phyloP scores from a whole-genome alignment of 2,888 invertebrate genomes.

The Epistrophella euchroma region DNA sequence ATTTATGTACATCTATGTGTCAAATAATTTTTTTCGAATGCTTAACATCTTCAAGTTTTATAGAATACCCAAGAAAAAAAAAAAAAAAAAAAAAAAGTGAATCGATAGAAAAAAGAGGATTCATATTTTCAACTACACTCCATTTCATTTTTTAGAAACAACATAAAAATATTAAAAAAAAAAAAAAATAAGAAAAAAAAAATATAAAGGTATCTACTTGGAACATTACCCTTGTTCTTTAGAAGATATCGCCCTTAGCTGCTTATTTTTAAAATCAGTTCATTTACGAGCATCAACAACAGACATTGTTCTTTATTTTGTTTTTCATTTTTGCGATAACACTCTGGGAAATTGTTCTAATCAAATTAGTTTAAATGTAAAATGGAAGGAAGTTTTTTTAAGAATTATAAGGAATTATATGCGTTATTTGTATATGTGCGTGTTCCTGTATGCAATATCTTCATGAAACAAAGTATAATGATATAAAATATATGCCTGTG shows the following conservation, averaged over 20 bases:
- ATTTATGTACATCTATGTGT: no score
- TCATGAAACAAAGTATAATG: no score
- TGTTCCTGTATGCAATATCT: neutral
- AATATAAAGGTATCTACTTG: no score
- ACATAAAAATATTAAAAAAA: no score
- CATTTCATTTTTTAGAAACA: no score
- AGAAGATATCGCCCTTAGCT: neutral
- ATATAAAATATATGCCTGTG: neutral
- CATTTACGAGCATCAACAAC: conserved; percentile 13
- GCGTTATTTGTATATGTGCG: neutral
- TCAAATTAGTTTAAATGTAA: conserved; percentile 6
- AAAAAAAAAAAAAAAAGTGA: no score
- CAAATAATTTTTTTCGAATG: no score
- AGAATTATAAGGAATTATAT: neutral
- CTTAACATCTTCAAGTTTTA: no score
- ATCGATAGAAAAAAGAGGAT: no score
- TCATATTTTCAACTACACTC: no score
- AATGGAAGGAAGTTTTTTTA: neutral
- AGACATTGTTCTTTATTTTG: neutral
- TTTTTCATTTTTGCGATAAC: neutral
- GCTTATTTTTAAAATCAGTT: conserved; percentile 6
- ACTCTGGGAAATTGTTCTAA: conserved; percentile 18
- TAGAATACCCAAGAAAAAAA: no score
- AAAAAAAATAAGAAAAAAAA: no score
- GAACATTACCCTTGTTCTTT: neutral